Base-by-base conservation (phyloP, 2,888 invertebrate genomes). In the Chrysotoxum bicinctum region DNA sequence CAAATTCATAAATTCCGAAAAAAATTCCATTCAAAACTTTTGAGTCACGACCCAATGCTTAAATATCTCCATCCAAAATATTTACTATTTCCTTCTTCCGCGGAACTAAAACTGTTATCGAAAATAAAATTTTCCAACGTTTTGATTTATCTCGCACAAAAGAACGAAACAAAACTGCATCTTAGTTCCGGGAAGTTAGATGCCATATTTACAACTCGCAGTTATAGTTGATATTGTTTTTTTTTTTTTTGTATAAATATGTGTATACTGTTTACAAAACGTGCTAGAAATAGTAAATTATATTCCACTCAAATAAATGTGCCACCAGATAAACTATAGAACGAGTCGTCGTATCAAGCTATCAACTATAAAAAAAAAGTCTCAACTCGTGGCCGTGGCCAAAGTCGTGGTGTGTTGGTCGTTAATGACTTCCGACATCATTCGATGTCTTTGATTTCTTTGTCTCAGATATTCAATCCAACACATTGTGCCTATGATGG, bases 391-490 rank as follows among this genome's bases (percentile, higher is more conserved):
- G 83, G 35, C 79, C 75, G 62, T 74, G 23, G 40, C 12, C 40
- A 35, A 37, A 35, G 58, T 21, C 30, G 30, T 58, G 9, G 58
- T 58, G 37, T 58, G 37, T 35, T 37, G 58, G 72, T 56, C 76
- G 35, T 68, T 77, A 81, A 85, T 77, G 81, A 85, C 81, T 85
- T 85, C 85, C 85, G 85, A 85, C 84, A 40, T 70, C 83, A 43
- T 70, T 80, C 80, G 60, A 79, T 80, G 74, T 66, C 80, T 75
- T 77, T 37, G 68, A 40, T 60, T 58, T 73, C 32, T 43, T 48
- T 58, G 54, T 48, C 52, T 73, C 72, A 52, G 56, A 76, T 75
- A 77, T 64, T 56, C 72, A 76, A 81, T 76, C 68, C 69, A 73
- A n/a, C 30, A 32, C 45, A 19, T 8, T 1, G 3, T n/a, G 40